Conservation (phyloP, 2,797 vertebrate genomes). For the Sitta carolinensis region DNA sequence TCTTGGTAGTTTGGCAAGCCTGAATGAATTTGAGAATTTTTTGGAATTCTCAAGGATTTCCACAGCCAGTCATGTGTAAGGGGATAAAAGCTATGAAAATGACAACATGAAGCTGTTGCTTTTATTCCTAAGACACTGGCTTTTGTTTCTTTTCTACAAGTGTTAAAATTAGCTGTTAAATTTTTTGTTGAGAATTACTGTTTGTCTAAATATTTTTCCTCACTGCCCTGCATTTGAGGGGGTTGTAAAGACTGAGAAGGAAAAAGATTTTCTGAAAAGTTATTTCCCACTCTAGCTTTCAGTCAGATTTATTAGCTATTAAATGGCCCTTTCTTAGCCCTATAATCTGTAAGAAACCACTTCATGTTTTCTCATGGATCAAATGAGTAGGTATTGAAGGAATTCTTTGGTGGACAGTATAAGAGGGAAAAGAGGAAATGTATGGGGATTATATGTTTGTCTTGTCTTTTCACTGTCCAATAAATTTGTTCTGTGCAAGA, state of each 20-base stretch:
- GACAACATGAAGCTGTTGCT: background rate
- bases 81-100: background rate
- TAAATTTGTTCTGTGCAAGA: background rate
- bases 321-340: background rate
- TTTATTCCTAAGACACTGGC: background rate
- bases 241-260: background rate
- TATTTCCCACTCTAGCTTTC: background rate
- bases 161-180: background rate
- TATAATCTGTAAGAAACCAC: background rate
- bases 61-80: background rate
- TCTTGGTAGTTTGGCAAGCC: background rate
- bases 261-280: background rate
- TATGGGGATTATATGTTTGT: background rate
- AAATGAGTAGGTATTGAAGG: background rate
- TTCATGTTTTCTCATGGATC: background rate
- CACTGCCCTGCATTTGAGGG: background rate
- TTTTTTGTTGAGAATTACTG: background rate
- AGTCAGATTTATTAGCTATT: background rate
- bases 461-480: background rate
- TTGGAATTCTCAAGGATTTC: background rate
- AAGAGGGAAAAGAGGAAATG: background rate
- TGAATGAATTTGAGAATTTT: background rate
- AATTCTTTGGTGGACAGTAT: background rate
- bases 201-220: background rate
- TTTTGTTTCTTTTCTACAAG: background rate